Evolutionary conservation across 2,113 vertebrate genomes (phyloP).

Genomic region (Aegithalos caudatus): DNA sequence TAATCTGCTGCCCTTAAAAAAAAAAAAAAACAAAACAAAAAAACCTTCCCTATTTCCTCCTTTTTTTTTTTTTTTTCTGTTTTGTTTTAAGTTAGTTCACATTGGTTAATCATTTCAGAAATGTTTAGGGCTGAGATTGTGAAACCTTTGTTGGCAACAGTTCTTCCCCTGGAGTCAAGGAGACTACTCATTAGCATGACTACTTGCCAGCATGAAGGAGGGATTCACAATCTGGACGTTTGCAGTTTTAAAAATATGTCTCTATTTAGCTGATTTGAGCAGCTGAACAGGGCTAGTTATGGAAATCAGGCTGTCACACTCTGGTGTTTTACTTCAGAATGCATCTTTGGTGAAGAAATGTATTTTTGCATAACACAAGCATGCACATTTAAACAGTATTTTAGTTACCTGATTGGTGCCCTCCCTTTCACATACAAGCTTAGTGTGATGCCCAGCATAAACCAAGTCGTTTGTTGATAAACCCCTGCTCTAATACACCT

Average conservation of each 20-base stretch:
- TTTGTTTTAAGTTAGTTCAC: background rate
- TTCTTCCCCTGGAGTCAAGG: conserved; percentile 47
- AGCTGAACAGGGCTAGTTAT: conserved; percentile 38
- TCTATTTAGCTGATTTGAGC: conserved; percentile 54
- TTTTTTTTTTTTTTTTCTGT: background rate
- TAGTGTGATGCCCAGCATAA: background rate
- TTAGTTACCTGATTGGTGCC: background rate
- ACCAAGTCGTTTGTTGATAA: background rate
- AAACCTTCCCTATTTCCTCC: no score
- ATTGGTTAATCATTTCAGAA: conserved; percentile 33
- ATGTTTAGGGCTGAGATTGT: conserved; percentile 29
- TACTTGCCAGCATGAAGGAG: conserved; percentile 53
- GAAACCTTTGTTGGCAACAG: conserved; percentile 54
- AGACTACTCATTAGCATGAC: conserved; percentile 55
- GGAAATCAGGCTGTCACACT: conserved; percentile 52
- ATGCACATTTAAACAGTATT: background rate
- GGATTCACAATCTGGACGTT: conserved; percentile 44
- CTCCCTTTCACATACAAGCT: background rate
- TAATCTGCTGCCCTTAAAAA: background rate
- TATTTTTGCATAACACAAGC: background rate
- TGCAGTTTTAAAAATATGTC: conserved; percentile 62
- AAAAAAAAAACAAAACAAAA: no score
- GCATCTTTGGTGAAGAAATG: background rate
- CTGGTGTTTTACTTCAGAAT: conserved; percentile 1
- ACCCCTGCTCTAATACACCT: background rate